Conservation (phyloP, 2,797 vertebrate genomes). For the Sebastiscus tertius region DNA sequence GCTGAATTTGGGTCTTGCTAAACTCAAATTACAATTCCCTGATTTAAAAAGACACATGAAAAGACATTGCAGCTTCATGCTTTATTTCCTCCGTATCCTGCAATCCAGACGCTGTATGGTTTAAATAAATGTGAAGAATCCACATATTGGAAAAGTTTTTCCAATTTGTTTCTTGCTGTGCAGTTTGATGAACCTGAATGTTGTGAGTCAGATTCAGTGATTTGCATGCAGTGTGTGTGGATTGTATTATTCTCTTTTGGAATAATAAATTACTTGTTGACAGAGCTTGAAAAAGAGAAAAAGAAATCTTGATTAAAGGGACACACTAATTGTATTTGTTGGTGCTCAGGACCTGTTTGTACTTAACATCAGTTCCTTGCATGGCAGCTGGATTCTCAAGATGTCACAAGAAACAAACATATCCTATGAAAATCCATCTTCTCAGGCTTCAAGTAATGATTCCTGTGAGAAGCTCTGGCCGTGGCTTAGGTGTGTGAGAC, state of each 20-base stretch:
- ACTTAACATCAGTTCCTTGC: neutral
- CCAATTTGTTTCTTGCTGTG: neutral
- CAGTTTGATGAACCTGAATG: neutral
- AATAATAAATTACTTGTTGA: conserved; percentile 27
- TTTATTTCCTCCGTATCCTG: neutral
- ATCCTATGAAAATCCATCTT: too few relatives aligned
- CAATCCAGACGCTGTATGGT: neutral
- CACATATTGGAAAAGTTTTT: neutral
- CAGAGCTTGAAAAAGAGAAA: conserved; percentile 22
- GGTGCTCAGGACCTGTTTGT: neutral
- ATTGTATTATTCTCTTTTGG: neutral
- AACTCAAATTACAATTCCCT: neutral
- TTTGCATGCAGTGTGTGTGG: neutral
- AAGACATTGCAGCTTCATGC: neutral
- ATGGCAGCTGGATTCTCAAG: too few relatives aligned
- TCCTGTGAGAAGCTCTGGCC: too few relatives aligned
- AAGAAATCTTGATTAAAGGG: conserved; percentile 23
- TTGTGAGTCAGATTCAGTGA: conserved; percentile 6
- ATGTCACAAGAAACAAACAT: too few relatives aligned
- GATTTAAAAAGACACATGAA: neutral
- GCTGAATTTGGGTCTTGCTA: neutral
- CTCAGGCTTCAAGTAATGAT: too few relatives aligned
- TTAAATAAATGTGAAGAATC: conserved; percentile 5
- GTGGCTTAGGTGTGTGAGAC: too few relatives aligned
- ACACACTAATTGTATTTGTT: neutral